phyloP scores from a whole-genome alignment of 2,888 invertebrate species.

The Abrostola triplasia region DNA sequence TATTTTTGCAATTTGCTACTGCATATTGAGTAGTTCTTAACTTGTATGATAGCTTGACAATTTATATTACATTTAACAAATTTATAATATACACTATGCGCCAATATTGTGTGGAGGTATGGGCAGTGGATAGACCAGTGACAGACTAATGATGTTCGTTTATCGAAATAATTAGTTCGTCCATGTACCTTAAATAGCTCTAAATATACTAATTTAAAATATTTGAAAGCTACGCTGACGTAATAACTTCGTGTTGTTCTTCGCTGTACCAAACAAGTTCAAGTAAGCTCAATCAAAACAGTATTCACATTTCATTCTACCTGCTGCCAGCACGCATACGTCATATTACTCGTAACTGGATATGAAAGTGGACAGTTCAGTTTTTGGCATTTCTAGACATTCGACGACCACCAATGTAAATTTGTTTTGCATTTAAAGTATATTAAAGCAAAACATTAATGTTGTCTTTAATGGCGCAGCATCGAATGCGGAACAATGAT shows the following conservation, averaged over 20 bases:
- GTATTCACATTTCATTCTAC: conserved; percentile 12
- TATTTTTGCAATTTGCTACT: no score
- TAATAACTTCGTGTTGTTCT: background rate
- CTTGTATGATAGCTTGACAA: no score
- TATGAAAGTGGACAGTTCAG: conserved; percentile 37
- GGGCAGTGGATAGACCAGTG: no score
- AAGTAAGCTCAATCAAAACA: conserved; percentile 3
- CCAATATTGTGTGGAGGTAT: no score
- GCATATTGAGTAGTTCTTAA: no score
- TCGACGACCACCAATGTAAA: background rate
- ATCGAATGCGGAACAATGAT: conserved; percentile 19
- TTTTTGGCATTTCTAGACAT: conserved; percentile 30
- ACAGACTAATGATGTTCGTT: no score
- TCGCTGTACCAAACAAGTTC: conserved; percentile 2
- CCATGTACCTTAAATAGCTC: no score
- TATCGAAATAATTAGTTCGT: no score
- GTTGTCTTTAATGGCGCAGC: background rate
- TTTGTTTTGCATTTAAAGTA: background rate
- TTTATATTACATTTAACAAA: no score
- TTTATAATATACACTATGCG: no score
- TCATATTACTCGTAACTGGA: conserved; percentile 37
- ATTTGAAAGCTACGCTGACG: background rate
- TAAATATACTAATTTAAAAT: background rate
- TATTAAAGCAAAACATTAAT: background rate
- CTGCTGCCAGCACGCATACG: conserved; percentile 6